phyloP scores from a whole-genome alignment of 2,888 invertebrate species.

The Leptopilina syphax region DNA sequence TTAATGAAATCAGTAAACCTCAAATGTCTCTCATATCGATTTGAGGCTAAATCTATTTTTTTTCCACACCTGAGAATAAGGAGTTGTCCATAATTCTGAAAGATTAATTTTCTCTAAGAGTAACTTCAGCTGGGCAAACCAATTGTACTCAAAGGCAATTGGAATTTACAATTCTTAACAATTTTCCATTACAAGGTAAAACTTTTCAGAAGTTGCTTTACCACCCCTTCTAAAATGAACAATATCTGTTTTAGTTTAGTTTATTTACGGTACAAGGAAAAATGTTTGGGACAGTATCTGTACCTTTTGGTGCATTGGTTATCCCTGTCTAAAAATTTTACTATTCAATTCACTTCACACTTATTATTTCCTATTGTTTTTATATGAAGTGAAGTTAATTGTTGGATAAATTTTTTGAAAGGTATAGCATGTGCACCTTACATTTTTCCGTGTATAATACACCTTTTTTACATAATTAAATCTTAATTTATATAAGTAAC shows the following conservation, averaged over 20 bases:
- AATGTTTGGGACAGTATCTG: too few species aligned
- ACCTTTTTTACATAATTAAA: too few species aligned
- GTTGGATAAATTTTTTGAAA: too few species aligned
- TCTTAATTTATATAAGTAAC: too few species aligned
- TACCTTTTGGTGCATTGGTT: too few species aligned
- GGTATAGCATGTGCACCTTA: too few species aligned
- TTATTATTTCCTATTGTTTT: too few species aligned
- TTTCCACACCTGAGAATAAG: background rate
- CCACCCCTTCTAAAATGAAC: conserved; percentile 7
- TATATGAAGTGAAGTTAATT: too few species aligned
- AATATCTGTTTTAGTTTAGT: background rate
- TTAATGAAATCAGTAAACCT: background rate
- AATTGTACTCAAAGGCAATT: background rate
- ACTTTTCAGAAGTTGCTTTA: background rate
- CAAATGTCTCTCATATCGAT: background rate
- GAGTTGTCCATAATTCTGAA: background rate
- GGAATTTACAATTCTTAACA: conserved; percentile 9
- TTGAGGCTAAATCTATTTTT: background rate
- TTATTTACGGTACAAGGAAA: too few species aligned
- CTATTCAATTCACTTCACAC: too few species aligned
- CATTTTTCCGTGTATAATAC: too few species aligned
- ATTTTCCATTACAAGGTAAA: background rate
- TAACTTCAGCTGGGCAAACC: background rate
- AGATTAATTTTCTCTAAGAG: background rate
- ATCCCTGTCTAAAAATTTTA: too few species aligned